Percentiles rank a stretch among this genome's conserved stretches.
Evolutionary conservation across 2,113 vertebrate genomes (phyloP).

Genomic region (Melospiza melodia): DNA sequence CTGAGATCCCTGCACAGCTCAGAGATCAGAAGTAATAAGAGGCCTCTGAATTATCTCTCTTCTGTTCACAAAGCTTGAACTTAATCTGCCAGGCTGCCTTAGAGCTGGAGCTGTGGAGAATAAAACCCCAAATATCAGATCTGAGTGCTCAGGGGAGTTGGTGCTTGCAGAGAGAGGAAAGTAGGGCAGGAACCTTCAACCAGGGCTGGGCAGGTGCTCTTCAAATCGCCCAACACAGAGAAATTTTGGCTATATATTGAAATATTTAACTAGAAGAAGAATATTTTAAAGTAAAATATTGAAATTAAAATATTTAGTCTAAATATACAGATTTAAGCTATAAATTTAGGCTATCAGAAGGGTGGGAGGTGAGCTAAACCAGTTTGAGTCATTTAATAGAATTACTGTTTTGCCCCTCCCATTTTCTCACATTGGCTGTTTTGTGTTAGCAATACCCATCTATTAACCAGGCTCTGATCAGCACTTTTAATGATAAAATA

Average conservation of each 20-base stretch:
- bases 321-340: background rate
- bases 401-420: background rate
- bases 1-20: background rate
- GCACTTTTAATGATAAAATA: constrained; percentile 73
- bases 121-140: background rate
- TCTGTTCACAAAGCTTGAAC: background rate
- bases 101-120: background rate
- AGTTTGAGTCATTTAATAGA: constrained; percentile 64
- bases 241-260: background rate
- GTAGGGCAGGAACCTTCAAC: background rate
- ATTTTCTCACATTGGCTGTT: constrained; percentile 57
- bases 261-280: background rate
- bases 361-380: constrained; percentile 26
- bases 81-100: constrained; percentile 34
- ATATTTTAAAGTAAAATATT: background rate
- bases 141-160: background rate
- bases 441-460: constrained; percentile 44
- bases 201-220: background rate
- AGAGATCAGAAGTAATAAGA: constrained; percentile 19
- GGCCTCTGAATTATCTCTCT: constrained; percentile 40
- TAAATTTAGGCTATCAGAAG: background rate
- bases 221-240: background rate
- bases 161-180: background rate
- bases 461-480: constrained; percentile 57
- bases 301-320: background rate